A percentile compares a stretch with the other conserved stretches of the same genome.
These are phyloP conservation scores for Lypha dubia DNA, from an alignment of 2,888 invertebrate genomes.

Conservation along the genomic window DNA sequence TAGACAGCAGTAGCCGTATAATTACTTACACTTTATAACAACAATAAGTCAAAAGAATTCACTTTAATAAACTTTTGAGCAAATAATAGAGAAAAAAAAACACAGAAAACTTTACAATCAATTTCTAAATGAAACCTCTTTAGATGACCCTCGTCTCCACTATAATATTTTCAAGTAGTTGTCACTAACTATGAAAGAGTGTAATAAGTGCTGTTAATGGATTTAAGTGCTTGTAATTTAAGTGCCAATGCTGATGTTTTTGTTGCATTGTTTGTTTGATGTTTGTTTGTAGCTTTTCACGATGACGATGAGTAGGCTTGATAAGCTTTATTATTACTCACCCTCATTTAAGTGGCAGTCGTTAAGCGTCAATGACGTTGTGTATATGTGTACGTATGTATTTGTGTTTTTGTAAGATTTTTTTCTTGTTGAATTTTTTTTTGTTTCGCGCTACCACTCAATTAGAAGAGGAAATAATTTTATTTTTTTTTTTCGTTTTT, in stretches of 20 bases:
- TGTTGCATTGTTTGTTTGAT: conserved; percentile 13
- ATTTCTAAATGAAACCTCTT: background rate
- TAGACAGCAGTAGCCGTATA: no score
- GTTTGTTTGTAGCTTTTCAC: conserved; percentile 26
- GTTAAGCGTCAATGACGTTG: background rate
- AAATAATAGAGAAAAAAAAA: no score
- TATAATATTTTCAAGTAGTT: conserved; percentile 12
- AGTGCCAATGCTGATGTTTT: conserved; percentile 39
- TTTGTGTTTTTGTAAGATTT: conserved; percentile 42
- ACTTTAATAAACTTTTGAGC: no score
- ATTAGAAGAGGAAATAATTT: conserved; percentile 58
- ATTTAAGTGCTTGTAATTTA: conserved; percentile 61
- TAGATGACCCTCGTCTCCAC: background rate
- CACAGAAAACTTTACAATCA: background rate
- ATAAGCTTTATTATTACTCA: conserved; percentile 66
- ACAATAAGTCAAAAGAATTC: no score
- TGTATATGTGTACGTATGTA: conserved; percentile 4
- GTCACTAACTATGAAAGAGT: conserved; percentile 14
- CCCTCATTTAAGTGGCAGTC: background rate
- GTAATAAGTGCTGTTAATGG: conserved; percentile 69
- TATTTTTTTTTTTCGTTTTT: conserved; percentile 18
- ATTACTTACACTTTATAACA: no score
- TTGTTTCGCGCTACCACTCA: conserved; percentile 23
- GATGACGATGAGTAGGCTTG: conserved; percentile 46
- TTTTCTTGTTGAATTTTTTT: background rate